A percentile compares a stretch with the other conserved stretches of the same genome.
phyloP scores from a whole-genome alignment of 2,888 invertebrate genomes.

The Melanchra persicariae region DNA sequence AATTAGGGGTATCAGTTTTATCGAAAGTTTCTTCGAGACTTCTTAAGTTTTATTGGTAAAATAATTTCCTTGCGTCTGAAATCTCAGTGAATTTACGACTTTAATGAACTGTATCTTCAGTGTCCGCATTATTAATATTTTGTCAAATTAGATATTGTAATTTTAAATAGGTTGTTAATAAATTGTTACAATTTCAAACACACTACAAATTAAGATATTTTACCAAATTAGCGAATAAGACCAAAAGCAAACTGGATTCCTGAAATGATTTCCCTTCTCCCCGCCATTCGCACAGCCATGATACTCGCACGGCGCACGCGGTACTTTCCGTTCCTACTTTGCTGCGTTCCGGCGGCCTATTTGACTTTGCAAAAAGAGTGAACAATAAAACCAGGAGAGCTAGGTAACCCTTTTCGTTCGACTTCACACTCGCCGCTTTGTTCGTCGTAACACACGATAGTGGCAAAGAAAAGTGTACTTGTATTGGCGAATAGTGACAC shows the following conservation, averaged over 20 bases:
- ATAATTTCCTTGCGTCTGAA: neutral
- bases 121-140: too few relatives aligned
- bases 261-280: neutral
- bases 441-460: conserved; percentile 86
- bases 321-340: conserved; percentile 26
- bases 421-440: conserved; percentile 87
- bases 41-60: neutral
- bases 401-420: conserved; percentile 84
- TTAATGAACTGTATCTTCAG: too few relatives aligned
- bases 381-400: conserved; percentile 84
- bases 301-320: neutral
- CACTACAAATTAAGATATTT: too few relatives aligned
- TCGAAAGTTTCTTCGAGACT: neutral
- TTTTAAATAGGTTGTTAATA: neutral
- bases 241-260: neutral
- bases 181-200: neutral
- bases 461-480: conserved; percentile 89
- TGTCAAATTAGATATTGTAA: too few relatives aligned
- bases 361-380: conserved; percentile 81
- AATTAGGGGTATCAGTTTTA: neutral
- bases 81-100: neutral
- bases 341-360: conserved; percentile 70
- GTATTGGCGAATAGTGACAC: conserved; percentile 88
- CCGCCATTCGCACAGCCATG: neutral
- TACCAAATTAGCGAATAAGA: too few relatives aligned